phyloP scores from a whole-genome alignment of 2,888 invertebrate genomes.

The Geotrupes spiniger region DNA sequence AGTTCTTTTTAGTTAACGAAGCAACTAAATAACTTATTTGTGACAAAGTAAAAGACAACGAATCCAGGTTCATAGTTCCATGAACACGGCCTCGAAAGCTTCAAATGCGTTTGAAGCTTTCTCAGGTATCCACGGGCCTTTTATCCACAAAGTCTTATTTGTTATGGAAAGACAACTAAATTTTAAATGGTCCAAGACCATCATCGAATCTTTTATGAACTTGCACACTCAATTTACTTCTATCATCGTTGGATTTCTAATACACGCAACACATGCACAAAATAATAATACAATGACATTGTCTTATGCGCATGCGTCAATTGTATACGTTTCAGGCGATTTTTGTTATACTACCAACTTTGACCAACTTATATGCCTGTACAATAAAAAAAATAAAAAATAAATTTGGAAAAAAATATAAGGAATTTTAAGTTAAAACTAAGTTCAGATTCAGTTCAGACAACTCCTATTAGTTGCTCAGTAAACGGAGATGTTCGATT shows the following conservation, averaged over 20 bases:
- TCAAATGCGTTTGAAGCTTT: conserved; percentile 93
- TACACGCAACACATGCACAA: conserved; percentile 38
- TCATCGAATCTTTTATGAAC: conserved; percentile 49
- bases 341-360: background rate
- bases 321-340: conserved; percentile 1
- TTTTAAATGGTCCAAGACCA: conserved; percentile 52
- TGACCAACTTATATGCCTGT: background rate
- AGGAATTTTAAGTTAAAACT: too few relatives aligned
- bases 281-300: conserved; percentile 30
- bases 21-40: conserved; percentile 97
- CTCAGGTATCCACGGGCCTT: conserved; percentile 73
- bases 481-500: too few relatives aligned
- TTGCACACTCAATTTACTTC: conserved; percentile 43
- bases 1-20: conserved; percentile 94
- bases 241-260: conserved; percentile 32
- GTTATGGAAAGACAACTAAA: conserved; percentile 48
- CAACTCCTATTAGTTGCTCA: too few relatives aligned
- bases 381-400: too few relatives aligned
- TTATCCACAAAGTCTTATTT: conserved; percentile 50
- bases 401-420: too few relatives aligned
- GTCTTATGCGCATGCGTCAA: conserved; percentile 18
- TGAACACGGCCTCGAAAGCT: conserved; percentile 84
- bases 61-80: conserved; percentile 99
- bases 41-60: conserved; percentile 97
- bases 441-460: too few relatives aligned